A percentile compares a stretch with the other conserved stretches of the same genome.
These are phyloP conservation scores for Acanthosoma haemorrhoidale DNA, from an alignment of 2,888 invertebrate genomes.

Conservation along the genomic window DNA sequence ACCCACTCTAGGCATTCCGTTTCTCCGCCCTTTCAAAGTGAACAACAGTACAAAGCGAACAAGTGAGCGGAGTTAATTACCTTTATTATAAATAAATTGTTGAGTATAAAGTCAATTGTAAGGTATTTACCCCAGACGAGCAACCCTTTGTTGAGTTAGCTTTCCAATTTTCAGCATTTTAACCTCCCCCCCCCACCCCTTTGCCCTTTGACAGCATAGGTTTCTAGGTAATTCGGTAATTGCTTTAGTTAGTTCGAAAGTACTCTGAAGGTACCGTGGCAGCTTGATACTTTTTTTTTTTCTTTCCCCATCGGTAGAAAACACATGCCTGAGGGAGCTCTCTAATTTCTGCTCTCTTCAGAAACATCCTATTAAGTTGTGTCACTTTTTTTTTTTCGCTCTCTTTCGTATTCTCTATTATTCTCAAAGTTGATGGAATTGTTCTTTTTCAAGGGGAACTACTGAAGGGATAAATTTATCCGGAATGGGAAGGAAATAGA, in stretches of 20 bases:
- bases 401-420: too few relatives aligned
- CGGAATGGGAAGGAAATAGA: too few relatives aligned
- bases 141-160: not conserved
- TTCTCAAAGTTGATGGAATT: too few relatives aligned
- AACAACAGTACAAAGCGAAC: too few relatives aligned
- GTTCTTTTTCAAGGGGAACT: too few relatives aligned
- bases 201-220: not conserved
- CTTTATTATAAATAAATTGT: not conserved
- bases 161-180: conserved; percentile 6
- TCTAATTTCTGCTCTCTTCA: not conserved
- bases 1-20: too few relatives aligned
- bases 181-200: not conserved
- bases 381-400: not conserved
- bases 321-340: not conserved
- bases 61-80: too few relatives aligned
- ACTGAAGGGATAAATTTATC: too few relatives aligned
- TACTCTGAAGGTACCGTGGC: not conserved
- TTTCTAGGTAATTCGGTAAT: not conserved
- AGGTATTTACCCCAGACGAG: not conserved
- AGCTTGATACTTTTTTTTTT: too few relatives aligned
- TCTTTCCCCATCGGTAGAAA: not conserved
- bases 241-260: not conserved
- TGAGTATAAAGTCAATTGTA: not conserved
- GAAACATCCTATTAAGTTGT: not conserved
- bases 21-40: not conserved